phyloP scores from a whole-genome alignment of 2,888 invertebrate species.

The Trichopria drosophilae region DNA sequence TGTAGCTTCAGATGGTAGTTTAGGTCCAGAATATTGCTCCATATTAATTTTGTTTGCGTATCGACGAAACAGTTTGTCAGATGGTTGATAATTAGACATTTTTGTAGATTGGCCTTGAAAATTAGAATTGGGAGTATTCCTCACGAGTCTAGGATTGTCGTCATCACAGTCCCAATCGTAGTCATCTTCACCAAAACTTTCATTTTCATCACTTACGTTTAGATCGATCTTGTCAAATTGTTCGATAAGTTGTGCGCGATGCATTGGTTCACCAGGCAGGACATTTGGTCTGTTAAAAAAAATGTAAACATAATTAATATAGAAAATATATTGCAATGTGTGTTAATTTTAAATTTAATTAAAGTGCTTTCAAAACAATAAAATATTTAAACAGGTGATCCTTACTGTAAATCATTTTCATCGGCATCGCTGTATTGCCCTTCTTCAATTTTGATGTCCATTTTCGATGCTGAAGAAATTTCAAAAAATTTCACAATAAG shows the following conservation, averaged over 20 bases:
- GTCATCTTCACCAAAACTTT: constrained; percentile 38
- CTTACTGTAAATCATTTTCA: constrained; percentile 44
- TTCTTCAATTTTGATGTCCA: constrained; percentile 46
- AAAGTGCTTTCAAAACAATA: no score
- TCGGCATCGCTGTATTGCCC: constrained; percentile 61
- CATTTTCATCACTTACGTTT: constrained; percentile 31
- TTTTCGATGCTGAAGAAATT: constrained; percentile 17
- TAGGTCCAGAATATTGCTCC: constrained; percentile 75
- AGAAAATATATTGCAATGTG: no score
- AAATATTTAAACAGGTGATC: no score
- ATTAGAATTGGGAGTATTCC: constrained; percentile 56
- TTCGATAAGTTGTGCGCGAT: constrained; percentile 1
- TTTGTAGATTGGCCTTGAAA: constrained; percentile 64
- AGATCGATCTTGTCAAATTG: constrained; percentile 13
- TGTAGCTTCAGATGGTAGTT: constrained; percentile 68
- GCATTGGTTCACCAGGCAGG: constrained; percentile 22
- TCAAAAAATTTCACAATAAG: neutral
- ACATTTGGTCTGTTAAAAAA: constrained; percentile 17
- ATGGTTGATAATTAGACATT: constrained; percentile 73
- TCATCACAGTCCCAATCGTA: constrained; percentile 40
- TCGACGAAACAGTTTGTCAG: constrained; percentile 78
- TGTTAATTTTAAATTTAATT: no score
- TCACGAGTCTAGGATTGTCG: constrained; percentile 25
- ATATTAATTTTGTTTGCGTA: constrained; percentile 82
- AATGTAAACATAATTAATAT: constrained; percentile 2